These are phyloP conservation scores for Syngnathus scovelli DNA, from an alignment of 2,113 vertebrate species.

Conservation along the genomic window DNA sequence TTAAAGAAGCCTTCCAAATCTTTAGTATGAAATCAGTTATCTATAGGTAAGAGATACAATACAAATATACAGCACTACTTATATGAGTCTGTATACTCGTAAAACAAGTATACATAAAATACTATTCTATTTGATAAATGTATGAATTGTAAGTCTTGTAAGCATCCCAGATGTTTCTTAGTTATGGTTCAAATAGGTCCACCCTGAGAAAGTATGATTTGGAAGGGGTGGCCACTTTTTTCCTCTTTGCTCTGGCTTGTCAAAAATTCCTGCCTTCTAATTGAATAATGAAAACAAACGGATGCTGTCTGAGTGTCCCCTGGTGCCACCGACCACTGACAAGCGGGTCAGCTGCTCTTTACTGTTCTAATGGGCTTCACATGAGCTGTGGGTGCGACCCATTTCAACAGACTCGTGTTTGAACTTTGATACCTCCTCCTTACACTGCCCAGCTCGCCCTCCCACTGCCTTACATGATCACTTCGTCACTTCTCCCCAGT, in stretches of 20 bases:
- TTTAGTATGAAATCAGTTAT: too few relatives aligned
- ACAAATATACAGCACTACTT: too few relatives aligned
- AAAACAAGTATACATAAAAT: too few relatives aligned
- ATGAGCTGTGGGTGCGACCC: conserved; percentile 56
- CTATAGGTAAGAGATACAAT: too few relatives aligned
- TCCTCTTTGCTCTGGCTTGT: background rate
- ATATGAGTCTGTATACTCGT: too few relatives aligned
- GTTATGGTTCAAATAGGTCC: background rate
- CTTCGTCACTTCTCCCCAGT: background rate
- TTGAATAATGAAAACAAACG: background rate
- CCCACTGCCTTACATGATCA: conserved; percentile 3
- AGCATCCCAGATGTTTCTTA: too few relatives aligned
- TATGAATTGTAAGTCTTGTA: too few relatives aligned
- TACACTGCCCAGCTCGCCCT: background rate
- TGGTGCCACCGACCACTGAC: background rate
- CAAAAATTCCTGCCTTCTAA: background rate
- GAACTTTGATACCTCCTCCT: conserved; percentile 14
- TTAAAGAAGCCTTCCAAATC: too few relatives aligned
- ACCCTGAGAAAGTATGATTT: background rate
- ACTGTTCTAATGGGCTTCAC: conserved; percentile 62
- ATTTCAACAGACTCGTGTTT: conserved; percentile 51
- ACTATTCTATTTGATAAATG: too few relatives aligned
- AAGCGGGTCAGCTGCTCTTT: conserved; percentile 47
- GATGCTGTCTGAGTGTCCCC: background rate
- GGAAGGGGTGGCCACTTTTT: background rate